Conservation (phyloP, 2,888 invertebrate species). For the Acanthacorydalis orientalis region DNA sequence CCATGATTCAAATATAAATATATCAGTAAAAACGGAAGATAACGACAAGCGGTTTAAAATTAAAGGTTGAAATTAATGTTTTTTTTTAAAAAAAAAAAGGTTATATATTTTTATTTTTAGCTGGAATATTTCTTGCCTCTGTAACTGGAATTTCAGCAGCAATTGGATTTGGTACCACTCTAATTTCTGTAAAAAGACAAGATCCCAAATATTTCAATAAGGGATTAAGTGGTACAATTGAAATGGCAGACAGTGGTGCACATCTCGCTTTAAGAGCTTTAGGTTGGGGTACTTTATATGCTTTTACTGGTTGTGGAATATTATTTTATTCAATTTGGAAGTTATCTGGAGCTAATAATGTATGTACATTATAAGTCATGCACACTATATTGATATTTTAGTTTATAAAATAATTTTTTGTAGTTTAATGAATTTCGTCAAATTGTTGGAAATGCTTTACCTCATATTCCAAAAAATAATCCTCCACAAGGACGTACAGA, state of each 20-base stretch:
- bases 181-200: constrained; percentile 59
- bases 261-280: constrained; percentile 66
- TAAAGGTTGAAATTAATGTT: too few relatives aligned
- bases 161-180: constrained; percentile 63
- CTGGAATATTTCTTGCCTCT: constrained; percentile 49
- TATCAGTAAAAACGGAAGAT: too few relatives aligned
- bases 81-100: too few relatives aligned
- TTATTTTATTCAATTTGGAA: constrained; percentile 78
- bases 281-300: constrained; percentile 76
- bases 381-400: neutral
- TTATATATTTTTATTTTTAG: constrained; percentile 27
- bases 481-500: constrained; percentile 72
- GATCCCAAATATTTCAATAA: constrained; percentile 67
- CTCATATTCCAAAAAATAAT: constrained; percentile 58
- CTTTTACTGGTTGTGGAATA: constrained; percentile 66
- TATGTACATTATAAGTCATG: constrained; percentile 20
- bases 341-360: constrained; percentile 68
- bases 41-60: too few relatives aligned
- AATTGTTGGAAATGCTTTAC: constrained; percentile 63
- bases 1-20: too few relatives aligned
- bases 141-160: constrained; percentile 64
- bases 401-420: constrained; percentile 15
- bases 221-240: constrained; percentile 42
- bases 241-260: constrained; percentile 57
- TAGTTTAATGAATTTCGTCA: constrained; percentile 68